phyloP scores from a whole-genome alignment of 92 coral and sea anemone genomes.

The Epizoanthus scotinus region DNA sequence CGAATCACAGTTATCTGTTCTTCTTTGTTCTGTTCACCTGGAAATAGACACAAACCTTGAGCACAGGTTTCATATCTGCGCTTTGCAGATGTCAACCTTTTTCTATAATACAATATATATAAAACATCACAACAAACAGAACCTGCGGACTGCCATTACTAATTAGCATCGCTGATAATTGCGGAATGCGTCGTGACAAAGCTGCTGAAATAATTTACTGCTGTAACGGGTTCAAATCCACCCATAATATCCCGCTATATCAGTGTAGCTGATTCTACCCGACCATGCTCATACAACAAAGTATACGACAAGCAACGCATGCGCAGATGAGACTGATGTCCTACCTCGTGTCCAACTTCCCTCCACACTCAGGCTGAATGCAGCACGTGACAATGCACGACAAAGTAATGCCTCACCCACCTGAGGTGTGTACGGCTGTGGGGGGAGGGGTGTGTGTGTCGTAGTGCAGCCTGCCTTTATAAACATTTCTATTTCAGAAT shows the following conservation, averaged over 20 bases:
- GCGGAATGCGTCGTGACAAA: too few species aligned
- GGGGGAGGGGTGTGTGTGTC: not conserved
- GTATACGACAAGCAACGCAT: not conserved
- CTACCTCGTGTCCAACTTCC: not conserved
- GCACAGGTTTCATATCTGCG: too few species aligned
- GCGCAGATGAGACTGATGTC: not conserved
- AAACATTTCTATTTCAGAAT: slow-evolving; percentile 5
- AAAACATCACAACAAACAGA: too few species aligned
- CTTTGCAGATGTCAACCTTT: too few species aligned
- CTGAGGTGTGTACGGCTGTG: not conserved
- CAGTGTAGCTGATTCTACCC: too few species aligned
- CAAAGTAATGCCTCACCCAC: slow-evolving; percentile 3
- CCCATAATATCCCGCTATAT: too few species aligned
- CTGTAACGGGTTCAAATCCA: too few species aligned
- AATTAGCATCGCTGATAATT: too few species aligned
- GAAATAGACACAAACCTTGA: not conserved
- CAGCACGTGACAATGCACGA: slow-evolving; percentile 24
- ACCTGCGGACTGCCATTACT: too few species aligned
- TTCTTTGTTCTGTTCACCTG: slow-evolving; percentile 13
- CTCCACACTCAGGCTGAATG: not conserved
- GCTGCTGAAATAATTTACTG: too few species aligned
- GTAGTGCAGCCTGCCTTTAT: slow-evolving; percentile 5
- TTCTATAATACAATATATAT: too few species aligned
- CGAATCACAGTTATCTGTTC: slow-evolving; percentile 2
- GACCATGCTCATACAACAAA: not conserved